phyloP scores from a whole-genome alignment of 2,797 vertebrate genomes.

The Pelodytes ibericus region DNA sequence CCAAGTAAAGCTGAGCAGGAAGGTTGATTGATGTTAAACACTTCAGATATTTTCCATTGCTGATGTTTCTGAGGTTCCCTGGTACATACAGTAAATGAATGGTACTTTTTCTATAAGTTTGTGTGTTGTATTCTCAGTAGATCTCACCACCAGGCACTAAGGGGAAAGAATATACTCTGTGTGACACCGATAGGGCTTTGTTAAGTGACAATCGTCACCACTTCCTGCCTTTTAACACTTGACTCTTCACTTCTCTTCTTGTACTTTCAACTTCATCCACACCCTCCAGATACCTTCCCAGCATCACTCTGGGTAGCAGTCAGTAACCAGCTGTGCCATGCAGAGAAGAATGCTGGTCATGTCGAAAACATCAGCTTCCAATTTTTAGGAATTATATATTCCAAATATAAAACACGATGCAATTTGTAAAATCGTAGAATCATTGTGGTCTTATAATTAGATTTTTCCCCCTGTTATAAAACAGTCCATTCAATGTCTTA shows the following conservation, averaged over 20 bases:
- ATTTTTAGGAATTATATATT: background rate
- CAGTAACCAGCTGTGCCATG: background rate
- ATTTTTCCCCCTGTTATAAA: background rate
- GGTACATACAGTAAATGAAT: background rate
- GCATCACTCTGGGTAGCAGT: background rate
- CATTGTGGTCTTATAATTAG: background rate
- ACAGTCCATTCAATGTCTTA: background rate
- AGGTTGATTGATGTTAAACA: slow-evolving; percentile 19
- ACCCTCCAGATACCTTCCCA: slow-evolving; percentile 23
- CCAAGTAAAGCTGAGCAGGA: slow-evolving; percentile 26
- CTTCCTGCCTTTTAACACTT: slow-evolving; percentile 44
- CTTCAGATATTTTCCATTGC: slow-evolving; percentile 17
- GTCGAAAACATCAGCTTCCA: no score
- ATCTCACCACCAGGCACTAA: slow-evolving; percentile 49
- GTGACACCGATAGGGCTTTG: slow-evolving; percentile 38
- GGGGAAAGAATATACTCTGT: slow-evolving; percentile 52
- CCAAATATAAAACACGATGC: no score
- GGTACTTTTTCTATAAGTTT: slow-evolving; percentile 22
- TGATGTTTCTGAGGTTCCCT: background rate
- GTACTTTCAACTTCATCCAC: slow-evolving; percentile 28
- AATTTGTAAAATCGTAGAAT: background rate
- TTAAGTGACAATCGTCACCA: slow-evolving; percentile 52
- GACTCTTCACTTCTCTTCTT: slow-evolving; percentile 31
- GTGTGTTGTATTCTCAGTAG: slow-evolving; percentile 4
- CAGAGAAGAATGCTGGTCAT: background rate